Evolutionary conservation across 1,140 invertebrate species (phyloP).

Genomic region (Lepidurus arcticus): DNA sequence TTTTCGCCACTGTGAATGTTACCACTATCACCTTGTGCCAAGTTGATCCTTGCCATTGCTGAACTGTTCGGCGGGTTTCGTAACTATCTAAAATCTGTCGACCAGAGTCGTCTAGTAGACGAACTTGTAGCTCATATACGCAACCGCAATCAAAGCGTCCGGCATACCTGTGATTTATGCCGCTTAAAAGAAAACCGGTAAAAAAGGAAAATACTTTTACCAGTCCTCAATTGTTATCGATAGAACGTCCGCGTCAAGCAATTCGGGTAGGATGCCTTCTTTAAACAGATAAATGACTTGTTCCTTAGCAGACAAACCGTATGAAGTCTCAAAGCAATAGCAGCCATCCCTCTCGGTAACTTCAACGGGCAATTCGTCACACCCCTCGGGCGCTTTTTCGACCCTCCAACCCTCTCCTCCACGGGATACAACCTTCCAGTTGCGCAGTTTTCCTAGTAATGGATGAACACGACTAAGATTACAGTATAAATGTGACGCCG

Average conservation of each 20-base stretch:
- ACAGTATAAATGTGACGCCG: conserved; percentile 17
- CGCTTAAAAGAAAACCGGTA: not conserved
- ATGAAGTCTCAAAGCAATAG: conserved; percentile 48
- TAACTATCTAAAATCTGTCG: conserved; percentile 31
- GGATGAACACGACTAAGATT: not conserved
- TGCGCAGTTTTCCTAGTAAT: conserved; percentile 32
- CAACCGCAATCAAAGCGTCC: conserved; percentile 40
- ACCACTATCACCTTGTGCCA: conserved; percentile 36
- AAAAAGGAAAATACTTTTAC: conserved; percentile 32
- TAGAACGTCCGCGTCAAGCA: conserved; percentile 45
- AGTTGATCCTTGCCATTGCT: conserved; percentile 37
- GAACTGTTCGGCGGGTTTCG: conserved; percentile 28
- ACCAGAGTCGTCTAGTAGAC: conserved; percentile 32
- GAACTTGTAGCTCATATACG: conserved; percentile 36
- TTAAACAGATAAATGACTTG: conserved; percentile 45
- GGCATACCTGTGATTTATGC: conserved; percentile 35
- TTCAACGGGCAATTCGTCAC: conserved; percentile 35
- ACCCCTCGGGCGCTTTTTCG: conserved; percentile 41
- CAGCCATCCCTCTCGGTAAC: conserved; percentile 7
- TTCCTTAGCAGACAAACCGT: conserved; percentile 42
- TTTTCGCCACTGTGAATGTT: not conserved
- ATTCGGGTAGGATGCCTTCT: conserved; percentile 42
- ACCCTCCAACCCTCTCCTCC: conserved; percentile 41
- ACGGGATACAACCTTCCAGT: conserved; percentile 43
- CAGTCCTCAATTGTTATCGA: conserved; percentile 40